Percentiles rank a stretch among this genome's conserved stretches.
Conservation (phyloP, 2,113 vertebrate species). For the Smithornis capensis region DNA sequence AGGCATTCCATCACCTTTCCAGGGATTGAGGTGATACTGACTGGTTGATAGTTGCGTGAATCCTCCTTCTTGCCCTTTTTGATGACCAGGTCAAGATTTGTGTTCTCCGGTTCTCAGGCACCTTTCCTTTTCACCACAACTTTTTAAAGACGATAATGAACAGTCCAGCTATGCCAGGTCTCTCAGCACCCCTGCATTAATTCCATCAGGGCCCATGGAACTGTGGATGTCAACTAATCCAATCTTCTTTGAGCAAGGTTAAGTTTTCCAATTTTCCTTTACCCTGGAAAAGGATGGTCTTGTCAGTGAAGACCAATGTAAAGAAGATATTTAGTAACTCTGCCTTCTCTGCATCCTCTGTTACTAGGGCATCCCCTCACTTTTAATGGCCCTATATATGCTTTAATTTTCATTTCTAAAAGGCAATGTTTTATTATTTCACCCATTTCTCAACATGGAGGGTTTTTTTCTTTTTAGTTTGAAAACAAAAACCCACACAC, state of each 20-base stretch:
- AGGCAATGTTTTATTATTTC: not conserved
- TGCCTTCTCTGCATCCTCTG: not conserved
- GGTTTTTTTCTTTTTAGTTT: fast-evolving
- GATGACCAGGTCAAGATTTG: not conserved
- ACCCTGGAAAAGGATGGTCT: not conserved
- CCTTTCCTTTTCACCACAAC: not conserved
- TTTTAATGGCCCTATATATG: not conserved
- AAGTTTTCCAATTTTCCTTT: not conserved
- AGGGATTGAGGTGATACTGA: not conserved
- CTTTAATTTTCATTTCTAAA: not conserved
- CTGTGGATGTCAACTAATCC: not conserved
- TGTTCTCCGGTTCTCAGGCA: not conserved
- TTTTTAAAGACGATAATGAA: not conserved
- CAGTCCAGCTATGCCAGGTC: not conserved
- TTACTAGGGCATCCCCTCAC: not conserved
- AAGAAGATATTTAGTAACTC: not conserved
- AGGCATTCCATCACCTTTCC: not conserved
- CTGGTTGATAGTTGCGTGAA: not conserved
- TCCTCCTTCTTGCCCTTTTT: not conserved
- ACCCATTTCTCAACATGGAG: not conserved
- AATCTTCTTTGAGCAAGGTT: not conserved
- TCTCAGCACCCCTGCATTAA: not conserved
- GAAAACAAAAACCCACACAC: not conserved
- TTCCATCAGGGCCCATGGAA: not conserved
- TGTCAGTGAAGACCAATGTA: not conserved